Conservation (phyloP, 2,797 vertebrate species). For the Pantherophis alleghaniensis region DNA sequence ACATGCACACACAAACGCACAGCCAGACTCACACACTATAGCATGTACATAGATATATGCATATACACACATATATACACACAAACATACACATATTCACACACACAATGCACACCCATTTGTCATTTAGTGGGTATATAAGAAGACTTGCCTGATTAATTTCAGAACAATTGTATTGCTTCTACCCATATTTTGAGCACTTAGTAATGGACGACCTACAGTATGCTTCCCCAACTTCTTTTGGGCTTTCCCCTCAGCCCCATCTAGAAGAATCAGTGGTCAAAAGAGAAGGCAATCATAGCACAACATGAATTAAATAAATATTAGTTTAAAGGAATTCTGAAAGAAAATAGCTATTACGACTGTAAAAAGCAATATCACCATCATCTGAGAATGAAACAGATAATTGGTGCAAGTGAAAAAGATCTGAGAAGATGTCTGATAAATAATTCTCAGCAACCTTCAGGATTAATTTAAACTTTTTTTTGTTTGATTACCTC, state of each 20-base stretch:
- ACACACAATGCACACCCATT: no score
- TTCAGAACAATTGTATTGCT: background rate
- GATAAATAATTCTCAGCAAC: background rate
- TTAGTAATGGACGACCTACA: background rate
- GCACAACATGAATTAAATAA: background rate
- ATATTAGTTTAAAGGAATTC: constrained; percentile 26
- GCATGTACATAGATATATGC: background rate
- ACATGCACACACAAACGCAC: background rate
- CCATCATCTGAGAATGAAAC: background rate
- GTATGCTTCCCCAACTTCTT: background rate
- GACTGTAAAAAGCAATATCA: background rate
- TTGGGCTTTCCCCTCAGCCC: background rate
- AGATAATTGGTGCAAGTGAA: background rate
- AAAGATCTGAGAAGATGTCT: background rate
- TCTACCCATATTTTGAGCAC: background rate
- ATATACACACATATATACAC: background rate
- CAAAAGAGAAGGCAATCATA: background rate
- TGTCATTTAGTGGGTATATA: background rate
- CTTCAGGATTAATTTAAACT: background rate
- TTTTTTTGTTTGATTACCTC: background rate
- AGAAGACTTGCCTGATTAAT: background rate
- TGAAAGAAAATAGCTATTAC: background rate
- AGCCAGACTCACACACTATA: background rate
- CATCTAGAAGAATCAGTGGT: background rate
- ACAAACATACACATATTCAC: no score